phyloP scores from a whole-genome alignment of 2,888 invertebrate species.

The Lamellibrachia satsuma region DNA sequence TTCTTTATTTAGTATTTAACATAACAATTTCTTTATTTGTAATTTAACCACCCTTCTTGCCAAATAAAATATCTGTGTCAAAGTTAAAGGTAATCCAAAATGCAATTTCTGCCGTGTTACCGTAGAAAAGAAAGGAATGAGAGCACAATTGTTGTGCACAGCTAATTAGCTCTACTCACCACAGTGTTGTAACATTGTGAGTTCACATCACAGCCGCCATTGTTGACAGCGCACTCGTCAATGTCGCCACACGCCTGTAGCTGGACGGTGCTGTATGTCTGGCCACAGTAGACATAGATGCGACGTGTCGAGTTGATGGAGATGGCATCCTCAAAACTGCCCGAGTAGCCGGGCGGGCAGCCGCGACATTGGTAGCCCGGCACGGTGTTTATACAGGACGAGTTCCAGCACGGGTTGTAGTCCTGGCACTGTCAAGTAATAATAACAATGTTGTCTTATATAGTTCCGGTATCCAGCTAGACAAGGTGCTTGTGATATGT shows the following conservation, averaged over 20 bases:
- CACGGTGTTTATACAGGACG: constrained; percentile 55
- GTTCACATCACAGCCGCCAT: constrained; percentile 53
- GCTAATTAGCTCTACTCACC: constrained; percentile 41
- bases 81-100: neutral
- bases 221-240: constrained; percentile 45
- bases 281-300: neutral
- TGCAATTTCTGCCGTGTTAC: neutral
- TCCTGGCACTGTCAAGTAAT: neutral
- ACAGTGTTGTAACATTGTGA: constrained; percentile 51
- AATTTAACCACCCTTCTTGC: too few species aligned
- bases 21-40: neutral
- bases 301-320: neutral
- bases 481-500: too few species aligned
- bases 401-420: constrained; percentile 53
- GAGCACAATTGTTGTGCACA: too few species aligned
- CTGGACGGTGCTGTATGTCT: constrained; percentile 12
- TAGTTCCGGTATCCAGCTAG: too few species aligned
- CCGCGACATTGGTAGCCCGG: constrained; percentile 86
- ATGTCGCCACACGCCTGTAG: constrained; percentile 36
- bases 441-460: neutral
- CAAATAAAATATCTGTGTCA: too few species aligned
- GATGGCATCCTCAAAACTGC: neutral
- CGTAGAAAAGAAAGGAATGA: neutral
- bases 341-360: constrained; percentile 81
- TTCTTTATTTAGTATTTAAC: neutral